These are phyloP conservation scores for Drosophila nigrodunni DNA, from an alignment of 1,140 invertebrate species.

Conservation along the genomic window DNA sequence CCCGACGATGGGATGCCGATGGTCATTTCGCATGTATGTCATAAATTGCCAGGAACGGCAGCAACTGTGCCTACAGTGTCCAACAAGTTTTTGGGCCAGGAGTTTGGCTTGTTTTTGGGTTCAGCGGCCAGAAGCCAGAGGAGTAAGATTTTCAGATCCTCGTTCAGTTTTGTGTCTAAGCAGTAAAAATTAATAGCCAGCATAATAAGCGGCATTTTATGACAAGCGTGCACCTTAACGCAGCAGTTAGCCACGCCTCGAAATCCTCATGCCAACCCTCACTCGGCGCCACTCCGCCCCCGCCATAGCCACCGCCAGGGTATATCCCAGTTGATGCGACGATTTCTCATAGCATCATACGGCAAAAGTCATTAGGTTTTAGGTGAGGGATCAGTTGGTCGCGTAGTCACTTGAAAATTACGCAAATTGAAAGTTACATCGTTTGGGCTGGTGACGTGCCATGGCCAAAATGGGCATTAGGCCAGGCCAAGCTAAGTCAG, in stretches of 20 bases:
- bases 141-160: background rate
- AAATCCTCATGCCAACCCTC: slow-evolving; percentile 4
- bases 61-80: background rate
- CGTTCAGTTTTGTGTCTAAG: slow-evolving; percentile 59
- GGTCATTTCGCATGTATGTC: slow-evolving; percentile 72
- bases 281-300: background rate
- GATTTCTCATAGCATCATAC: slow-evolving; percentile 62
- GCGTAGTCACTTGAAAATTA: slow-evolving; percentile 75
- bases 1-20: slow-evolving; percentile 28
- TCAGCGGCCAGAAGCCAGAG: slow-evolving; percentile 5
- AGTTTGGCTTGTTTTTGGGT: slow-evolving; percentile 10
- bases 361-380: slow-evolving; percentile 70
- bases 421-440: slow-evolving; percentile 82
- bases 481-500: background rate
- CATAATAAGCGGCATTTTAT: slow-evolving; percentile 83
- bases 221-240: slow-evolving; percentile 77
- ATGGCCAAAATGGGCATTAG: slow-evolving; percentile 45
- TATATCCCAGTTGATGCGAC: slow-evolving; percentile 15
- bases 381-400: slow-evolving; percentile 75
- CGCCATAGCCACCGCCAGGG: background rate
- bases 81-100: slow-evolving; percentile 50
- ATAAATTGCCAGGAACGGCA: slow-evolving; percentile 72
- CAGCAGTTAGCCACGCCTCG: slow-evolving; percentile 57
- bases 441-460: slow-evolving; percentile 50
- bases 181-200: slow-evolving; percentile 82